Conservation (phyloP, 2,113 vertebrate species). For the Megalops atlanticus region DNA sequence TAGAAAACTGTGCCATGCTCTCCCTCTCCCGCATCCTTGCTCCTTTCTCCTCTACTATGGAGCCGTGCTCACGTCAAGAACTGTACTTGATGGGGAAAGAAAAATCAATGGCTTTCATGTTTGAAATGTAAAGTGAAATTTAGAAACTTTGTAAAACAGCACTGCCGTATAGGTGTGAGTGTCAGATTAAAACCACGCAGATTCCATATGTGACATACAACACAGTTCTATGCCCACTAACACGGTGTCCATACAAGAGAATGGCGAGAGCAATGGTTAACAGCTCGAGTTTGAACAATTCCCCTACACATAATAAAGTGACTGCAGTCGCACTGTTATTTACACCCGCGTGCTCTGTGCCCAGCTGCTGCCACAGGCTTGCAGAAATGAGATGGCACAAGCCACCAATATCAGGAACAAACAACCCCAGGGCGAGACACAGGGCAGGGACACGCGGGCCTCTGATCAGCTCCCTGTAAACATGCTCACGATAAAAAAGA, state of each 20-base stretch:
- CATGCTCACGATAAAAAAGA: not conserved
- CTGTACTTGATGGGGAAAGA: not conserved
- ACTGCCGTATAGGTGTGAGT: too few species aligned
- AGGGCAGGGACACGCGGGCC: not conserved
- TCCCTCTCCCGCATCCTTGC: too few species aligned
- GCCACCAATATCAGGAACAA: not conserved
- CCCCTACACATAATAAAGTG: not conserved
- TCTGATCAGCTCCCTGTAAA: not conserved
- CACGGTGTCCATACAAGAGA: too few species aligned
- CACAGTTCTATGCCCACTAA: too few species aligned
- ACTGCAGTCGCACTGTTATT: not conserved
- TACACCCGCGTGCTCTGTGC: not conserved
- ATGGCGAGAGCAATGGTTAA: too few species aligned
- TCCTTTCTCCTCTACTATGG: too few species aligned
- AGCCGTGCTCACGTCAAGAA: conserved; percentile 12
- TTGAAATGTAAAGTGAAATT: not conserved
- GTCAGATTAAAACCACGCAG: too few species aligned
- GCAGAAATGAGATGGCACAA: not conserved
- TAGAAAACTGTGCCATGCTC: too few species aligned
- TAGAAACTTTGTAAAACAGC: not conserved
- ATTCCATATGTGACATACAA: too few species aligned
- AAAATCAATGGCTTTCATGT: not conserved
- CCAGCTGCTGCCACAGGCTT: not conserved
- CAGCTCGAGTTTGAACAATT: not conserved
- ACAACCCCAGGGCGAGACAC: not conserved